phyloP scores from a whole-genome alignment of 2,797 vertebrate genomes.

The Centroberyx gerrardi region DNA sequence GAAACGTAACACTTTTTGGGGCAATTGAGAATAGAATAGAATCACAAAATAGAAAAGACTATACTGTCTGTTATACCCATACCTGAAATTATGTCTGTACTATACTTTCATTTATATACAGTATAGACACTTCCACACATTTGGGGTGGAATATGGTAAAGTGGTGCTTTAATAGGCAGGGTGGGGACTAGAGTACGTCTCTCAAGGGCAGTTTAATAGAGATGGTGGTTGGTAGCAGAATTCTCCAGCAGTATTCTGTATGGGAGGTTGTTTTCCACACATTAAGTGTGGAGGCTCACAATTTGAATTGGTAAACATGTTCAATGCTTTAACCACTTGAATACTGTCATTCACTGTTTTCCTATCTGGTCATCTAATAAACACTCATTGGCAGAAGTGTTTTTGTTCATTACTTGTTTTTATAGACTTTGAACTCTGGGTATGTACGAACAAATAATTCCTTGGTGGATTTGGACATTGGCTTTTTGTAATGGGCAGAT shows the following conservation, averaged over 20 bases:
- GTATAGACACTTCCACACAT: neutral
- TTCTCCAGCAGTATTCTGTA: neutral
- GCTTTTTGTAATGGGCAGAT: neutral
- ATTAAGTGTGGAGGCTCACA: constrained; percentile 1
- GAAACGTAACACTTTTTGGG: neutral
- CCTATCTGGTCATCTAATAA: constrained; percentile 53
- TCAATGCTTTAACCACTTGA: neutral
- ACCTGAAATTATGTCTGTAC: neutral
- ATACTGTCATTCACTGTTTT: constrained; percentile 9
- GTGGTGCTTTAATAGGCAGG: neutral
- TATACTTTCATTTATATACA: neutral
- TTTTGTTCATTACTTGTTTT: neutral
- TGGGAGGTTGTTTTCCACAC: neutral
- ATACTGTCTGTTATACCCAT: neutral
- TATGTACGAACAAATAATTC: too few species aligned
- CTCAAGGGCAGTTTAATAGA: neutral
- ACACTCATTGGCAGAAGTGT: constrained; percentile 26
- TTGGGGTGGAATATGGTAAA: neutral
- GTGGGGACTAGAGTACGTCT: neutral
- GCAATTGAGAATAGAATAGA: neutral
- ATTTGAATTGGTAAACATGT: constrained; percentile 18
- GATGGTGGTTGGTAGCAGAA: neutral
- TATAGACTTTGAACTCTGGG: too few species aligned
- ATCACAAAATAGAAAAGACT: neutral
- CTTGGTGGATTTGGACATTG: neutral